Conservation (phyloP, 2,888 invertebrate species). For the Tiliacea aurago region DNA sequence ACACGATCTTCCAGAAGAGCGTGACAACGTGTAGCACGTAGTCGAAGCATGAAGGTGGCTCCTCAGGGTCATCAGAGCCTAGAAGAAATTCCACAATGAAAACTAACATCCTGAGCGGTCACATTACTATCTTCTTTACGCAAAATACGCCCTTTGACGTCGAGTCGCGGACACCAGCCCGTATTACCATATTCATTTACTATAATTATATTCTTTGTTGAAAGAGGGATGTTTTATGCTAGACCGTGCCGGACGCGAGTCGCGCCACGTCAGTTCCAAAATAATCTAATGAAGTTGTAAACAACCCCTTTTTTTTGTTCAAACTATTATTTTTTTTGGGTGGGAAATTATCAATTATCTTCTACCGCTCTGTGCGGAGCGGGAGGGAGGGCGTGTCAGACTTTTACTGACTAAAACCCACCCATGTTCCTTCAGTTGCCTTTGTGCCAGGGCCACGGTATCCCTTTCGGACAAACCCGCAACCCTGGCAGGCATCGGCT, state of each 20-base stretch:
- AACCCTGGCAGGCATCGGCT: too few relatives aligned
- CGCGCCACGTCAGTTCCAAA: not conserved
- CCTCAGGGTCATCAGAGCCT: constrained; percentile 91
- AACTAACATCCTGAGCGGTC: not conserved
- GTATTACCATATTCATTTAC: not conserved
- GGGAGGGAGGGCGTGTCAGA: too few relatives aligned
- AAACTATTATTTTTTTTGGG: too few relatives aligned
- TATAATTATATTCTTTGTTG: not conserved
- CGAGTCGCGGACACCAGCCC: not conserved
- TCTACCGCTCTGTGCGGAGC: too few relatives aligned
- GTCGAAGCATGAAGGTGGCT: constrained; percentile 96
- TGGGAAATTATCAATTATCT: too few relatives aligned
- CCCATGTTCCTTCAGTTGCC: too few relatives aligned
- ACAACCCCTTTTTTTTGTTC: not conserved
- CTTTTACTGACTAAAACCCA: too few relatives aligned
- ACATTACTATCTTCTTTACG: not conserved
- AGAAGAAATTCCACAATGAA: constrained; percentile 48
- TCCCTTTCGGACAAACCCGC: too few relatives aligned
- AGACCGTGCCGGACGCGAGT: not conserved
- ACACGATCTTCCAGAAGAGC: constrained; percentile 99
- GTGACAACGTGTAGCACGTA: constrained; percentile 99
- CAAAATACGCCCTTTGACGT: not conserved
- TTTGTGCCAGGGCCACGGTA: too few relatives aligned
- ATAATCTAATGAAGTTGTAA: not conserved
- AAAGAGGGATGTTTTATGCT: not conserved